A percentile compares a stretch with the other conserved stretches of the same genome.
Evolutionary conservation across 2,113 vertebrate species (phyloP).

Genomic region (Chlamydotis undulata): DNA sequence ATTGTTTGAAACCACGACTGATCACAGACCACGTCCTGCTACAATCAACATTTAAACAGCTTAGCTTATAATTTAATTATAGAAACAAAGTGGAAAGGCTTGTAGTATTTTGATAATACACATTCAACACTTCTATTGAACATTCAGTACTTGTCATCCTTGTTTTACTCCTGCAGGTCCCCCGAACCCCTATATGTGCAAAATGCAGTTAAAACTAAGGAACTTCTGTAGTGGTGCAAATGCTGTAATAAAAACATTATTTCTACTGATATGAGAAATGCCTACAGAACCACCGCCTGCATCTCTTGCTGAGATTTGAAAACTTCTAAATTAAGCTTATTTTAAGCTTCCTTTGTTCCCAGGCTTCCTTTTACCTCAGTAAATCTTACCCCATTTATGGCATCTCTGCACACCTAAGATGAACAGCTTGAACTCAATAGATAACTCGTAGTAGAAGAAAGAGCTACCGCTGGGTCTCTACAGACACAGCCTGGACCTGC

Average conservation of each 20-base stretch:
- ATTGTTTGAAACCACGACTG: not conserved
- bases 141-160: not conserved
- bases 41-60: not conserved
- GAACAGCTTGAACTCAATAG: not conserved
- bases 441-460: not conserved
- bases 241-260: not conserved
- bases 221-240: not conserved
- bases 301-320: not conserved
- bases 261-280: not conserved
- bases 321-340: not conserved
- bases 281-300: not conserved
- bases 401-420: not conserved
- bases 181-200: accelerated
- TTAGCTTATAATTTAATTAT: not conserved
- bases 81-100: not conserved
- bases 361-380: not conserved
- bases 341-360: not conserved
- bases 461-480: not conserved
- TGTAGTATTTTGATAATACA: not conserved
- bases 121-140: not conserved
- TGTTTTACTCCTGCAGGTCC: not conserved
- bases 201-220: not conserved
- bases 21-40: not conserved
- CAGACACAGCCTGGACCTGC: not conserved
- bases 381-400: not conserved